These are phyloP conservation scores for Lepus timidus DNA, from an alignment of 2,113 vertebrate species.

Conservation along the genomic window DNA sequence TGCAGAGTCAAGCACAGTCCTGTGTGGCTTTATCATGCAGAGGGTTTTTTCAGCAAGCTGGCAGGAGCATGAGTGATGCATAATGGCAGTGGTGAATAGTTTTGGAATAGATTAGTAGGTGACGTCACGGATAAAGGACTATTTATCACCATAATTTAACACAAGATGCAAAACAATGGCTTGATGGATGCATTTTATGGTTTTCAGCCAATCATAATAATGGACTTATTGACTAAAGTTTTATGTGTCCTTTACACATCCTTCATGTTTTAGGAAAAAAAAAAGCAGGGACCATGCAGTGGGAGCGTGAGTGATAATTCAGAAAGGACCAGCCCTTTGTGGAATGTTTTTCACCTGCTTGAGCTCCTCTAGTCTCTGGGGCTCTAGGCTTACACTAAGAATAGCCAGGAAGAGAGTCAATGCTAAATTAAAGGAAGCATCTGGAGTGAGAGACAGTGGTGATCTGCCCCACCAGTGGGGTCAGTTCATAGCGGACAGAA, in stretches of 20 bases:
- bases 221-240: conserved; percentile 90
- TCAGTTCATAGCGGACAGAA: conserved; percentile 24
- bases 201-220: conserved; percentile 92
- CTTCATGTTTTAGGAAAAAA: conserved; percentile 80
- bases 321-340: conserved; percentile 72
- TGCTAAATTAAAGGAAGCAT: conserved; percentile 56
- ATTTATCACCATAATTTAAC: conserved; percentile 91
- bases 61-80: conserved; percentile 86
- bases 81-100: conserved; percentile 86
- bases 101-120: conserved; percentile 90
- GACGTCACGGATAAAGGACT: conserved; percentile 88
- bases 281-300: conserved; percentile 75
- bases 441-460: conserved; percentile 19
- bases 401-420: conserved; percentile 56
- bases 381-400: conserved; percentile 49
- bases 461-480: background rate
- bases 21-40: conserved; percentile 77
- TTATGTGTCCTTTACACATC: conserved; percentile 88
- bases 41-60: conserved; percentile 81
- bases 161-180: conserved; percentile 87
- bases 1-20: conserved; percentile 73
- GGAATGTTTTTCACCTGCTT: conserved; percentile 63
- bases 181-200: conserved; percentile 91
- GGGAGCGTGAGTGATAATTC: conserved; percentile 76
- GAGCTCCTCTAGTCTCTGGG: conserved; percentile 62